Evolutionary conservation across 1,140 invertebrate genomes (phyloP).

Genomic region (Drosophila gunungcola): DNA sequence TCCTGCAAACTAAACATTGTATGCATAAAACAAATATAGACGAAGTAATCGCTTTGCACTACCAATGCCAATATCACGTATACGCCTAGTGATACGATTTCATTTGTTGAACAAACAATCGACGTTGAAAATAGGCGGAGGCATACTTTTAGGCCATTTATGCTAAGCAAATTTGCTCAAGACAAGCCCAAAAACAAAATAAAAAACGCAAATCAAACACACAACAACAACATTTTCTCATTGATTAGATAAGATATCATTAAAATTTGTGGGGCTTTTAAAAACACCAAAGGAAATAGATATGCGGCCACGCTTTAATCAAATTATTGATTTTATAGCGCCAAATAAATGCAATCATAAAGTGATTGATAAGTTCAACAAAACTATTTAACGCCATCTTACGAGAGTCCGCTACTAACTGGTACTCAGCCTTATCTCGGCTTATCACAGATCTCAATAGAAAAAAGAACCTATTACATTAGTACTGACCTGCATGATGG

Average conservation of each 20-base stretch:
- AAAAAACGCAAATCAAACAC: constrained; percentile 28
- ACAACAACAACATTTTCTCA: constrained; percentile 16
- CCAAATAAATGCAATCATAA: constrained; percentile 11
- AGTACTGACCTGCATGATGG: constrained; percentile 5
- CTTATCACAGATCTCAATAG: constrained; percentile 7
- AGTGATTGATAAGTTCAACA: background rate
- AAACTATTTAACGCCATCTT: background rate
- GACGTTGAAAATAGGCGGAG: constrained; percentile 7
- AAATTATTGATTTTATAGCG: constrained; percentile 14
- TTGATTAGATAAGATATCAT: constrained; percentile 62
- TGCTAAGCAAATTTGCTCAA: constrained; percentile 56
- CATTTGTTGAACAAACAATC: constrained; percentile 32
- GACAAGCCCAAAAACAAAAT: constrained; percentile 23
- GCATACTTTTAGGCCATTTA: constrained; percentile 75
- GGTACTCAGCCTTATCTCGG: background rate
- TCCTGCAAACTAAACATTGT: background rate
- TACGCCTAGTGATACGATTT: constrained; percentile 23
- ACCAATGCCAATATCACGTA: constrained; percentile 35
- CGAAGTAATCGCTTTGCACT: background rate
- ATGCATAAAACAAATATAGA: constrained; percentile 8
- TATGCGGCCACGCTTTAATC: constrained; percentile 12
- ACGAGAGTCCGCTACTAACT: background rate
- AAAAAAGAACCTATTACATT: background rate
- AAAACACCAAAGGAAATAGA: constrained; percentile 17
- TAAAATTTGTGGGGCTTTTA: constrained; percentile 23